Percentiles rank a stretch among this genome's conserved stretches.
phyloP scores from a whole-genome alignment of 2,797 vertebrate species.

The Hozukius guyotensis region DNA sequence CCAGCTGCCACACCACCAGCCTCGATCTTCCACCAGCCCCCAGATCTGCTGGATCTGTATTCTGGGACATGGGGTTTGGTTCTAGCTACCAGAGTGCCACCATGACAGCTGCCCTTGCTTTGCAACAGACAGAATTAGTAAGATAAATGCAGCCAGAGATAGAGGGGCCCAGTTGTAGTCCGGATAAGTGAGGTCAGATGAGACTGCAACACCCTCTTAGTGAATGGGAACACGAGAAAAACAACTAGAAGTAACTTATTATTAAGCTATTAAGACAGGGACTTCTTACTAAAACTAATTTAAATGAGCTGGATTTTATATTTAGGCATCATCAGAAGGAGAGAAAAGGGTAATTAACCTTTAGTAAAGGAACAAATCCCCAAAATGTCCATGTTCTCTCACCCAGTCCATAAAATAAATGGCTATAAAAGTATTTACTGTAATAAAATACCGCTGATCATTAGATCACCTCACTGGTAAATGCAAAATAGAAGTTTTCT shows the following conservation, averaged over 20 bases:
- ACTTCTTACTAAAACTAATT: neutral
- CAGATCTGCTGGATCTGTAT: slow-evolving; percentile 52
- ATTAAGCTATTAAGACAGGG: neutral
- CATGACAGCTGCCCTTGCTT: slow-evolving; percentile 71
- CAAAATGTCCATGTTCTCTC: neutral
- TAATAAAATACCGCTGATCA: too few species aligned
- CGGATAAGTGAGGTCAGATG: slow-evolving; percentile 70
- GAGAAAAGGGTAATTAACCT: neutral
- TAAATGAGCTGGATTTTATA: neutral
- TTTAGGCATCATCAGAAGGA: neutral
- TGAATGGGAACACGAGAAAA: slow-evolving; percentile 12
- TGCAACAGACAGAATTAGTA: slow-evolving; percentile 71
- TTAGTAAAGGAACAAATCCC: neutral
- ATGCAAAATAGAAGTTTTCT: neutral
- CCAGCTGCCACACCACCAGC: slow-evolving; percentile 36
- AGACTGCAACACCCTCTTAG: slow-evolving; percentile 1
- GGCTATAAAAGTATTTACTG: neutral
- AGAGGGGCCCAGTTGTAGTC: slow-evolving; percentile 58
- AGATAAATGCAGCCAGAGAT: slow-evolving; percentile 68
- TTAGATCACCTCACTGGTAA: neutral
- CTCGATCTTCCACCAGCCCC: slow-evolving; percentile 15
- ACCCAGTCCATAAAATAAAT: neutral
- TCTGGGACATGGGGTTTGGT: slow-evolving; percentile 41
- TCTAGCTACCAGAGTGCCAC: slow-evolving; percentile 42
- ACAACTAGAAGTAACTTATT: neutral